Evolutionary conservation across 2,888 invertebrate species (phyloP), one percentile per base, ranked within the genome.

Genomic region (Apotomis capreana): DNA sequence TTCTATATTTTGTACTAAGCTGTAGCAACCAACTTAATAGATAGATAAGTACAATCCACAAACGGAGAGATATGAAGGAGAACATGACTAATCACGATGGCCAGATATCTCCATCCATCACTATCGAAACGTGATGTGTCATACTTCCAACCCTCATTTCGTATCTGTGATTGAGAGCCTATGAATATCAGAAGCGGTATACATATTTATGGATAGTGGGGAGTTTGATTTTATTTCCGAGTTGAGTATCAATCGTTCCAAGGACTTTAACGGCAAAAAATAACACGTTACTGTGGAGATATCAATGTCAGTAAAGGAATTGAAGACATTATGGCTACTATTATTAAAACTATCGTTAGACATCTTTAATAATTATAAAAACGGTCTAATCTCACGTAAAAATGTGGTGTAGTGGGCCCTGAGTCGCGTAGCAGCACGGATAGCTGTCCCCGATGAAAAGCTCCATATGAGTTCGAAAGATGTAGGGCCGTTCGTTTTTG

Each of bases 101-200:
- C 74, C 74, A 74, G 74, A 74, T 74, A 74, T 74, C 74, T 74
- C 55, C 71, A 74, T 74, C 74, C 68, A 74, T 74, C 74, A 74
- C 70, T 63, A 65, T 64, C 68, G 62, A 70, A 74, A 74, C 74
- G 74, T 74, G 74, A 74, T 74, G 74, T 74, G 74, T 74, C 74
- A 74, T 74, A 74, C 71, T 72, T 70, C 67, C 70, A 74, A 71
- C 71, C 74, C 71, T 68, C 68, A 68, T 71, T 71, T 68, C 46
- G 68, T 71, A 74, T 74, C 74, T 63, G 74, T 74, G 74, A 74
- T 74, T 74, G 70, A 74, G 68, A 67, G 70, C 63, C 74, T 71
- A 71, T 74, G 74, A 74, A 70, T 74, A 68, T 64, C 54, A 44
- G 62, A 61, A 60, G 26, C 61, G 61, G 44, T 65, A 71, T 67